Evolutionary conservation across 2,113 vertebrate species (phyloP).

Genomic region (Pipa parva): DNA sequence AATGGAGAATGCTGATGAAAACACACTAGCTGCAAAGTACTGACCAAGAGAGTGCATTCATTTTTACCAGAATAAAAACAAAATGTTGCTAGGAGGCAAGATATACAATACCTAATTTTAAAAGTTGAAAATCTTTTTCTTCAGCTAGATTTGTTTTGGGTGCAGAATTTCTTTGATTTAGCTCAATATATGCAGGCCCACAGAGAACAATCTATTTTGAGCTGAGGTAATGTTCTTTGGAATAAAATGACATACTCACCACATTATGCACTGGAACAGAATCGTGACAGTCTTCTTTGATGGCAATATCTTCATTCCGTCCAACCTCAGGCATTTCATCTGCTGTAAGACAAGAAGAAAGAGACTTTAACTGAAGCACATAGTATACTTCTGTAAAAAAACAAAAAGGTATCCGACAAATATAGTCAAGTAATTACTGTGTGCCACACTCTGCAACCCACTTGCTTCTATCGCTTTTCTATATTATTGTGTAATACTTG

Average conservation of each 20-base stretch:
- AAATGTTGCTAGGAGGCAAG: not conserved
- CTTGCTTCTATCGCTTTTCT: no score
- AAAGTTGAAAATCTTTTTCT: not conserved
- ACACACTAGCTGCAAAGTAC: no score
- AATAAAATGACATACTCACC: constrained; percentile 63
- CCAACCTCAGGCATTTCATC: constrained; percentile 77
- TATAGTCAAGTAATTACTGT: no score
- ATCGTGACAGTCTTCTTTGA: constrained; percentile 63
- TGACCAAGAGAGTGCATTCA: no score
- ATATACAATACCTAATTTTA: not conserved
- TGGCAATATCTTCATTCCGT: constrained; percentile 64
- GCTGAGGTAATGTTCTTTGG: not conserved
- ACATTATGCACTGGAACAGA: constrained; percentile 72
- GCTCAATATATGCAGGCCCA: not conserved
- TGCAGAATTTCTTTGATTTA: not conserved
- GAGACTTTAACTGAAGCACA: not conserved
- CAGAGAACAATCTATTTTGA: not conserved
- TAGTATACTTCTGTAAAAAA: no score
- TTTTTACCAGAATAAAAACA: no score
- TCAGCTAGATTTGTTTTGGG: not conserved
- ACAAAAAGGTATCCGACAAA: no score
- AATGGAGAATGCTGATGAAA: no score
- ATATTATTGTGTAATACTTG: no score
- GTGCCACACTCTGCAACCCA: no score
- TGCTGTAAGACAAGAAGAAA: constrained; percentile 51